Conservation (phyloP, 2,113 vertebrate species). For the Aegotheles bennettii region DNA sequence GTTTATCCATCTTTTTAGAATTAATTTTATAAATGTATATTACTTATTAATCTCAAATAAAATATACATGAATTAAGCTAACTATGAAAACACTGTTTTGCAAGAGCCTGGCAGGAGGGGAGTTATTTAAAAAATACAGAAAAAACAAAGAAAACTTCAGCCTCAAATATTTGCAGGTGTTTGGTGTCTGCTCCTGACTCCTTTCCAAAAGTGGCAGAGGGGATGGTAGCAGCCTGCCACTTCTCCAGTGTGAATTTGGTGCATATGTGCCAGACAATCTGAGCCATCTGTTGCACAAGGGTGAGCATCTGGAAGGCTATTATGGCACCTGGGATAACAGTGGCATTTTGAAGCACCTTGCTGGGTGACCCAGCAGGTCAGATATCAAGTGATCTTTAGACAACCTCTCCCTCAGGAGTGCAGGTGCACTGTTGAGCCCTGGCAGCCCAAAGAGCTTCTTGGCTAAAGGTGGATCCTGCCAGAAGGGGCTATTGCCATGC, state of each 20-base stretch:
- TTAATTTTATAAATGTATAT: not conserved
- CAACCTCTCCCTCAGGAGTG: not conserved
- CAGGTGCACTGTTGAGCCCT: not conserved
- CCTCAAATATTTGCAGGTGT: slow-evolving; percentile 22
- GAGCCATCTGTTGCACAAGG: slow-evolving; percentile 28
- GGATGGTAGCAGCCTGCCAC: slow-evolving; percentile 34
- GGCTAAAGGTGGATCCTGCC: not conserved
- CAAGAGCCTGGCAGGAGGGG: not conserved
- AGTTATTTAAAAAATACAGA: not conserved
- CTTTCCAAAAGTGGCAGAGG: not conserved
- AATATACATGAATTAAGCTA: not conserved
- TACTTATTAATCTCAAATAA: not conserved
- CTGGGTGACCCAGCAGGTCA: not conserved
- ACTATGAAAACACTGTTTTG: not conserved
- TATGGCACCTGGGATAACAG: not conserved
- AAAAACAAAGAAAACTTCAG: not conserved
- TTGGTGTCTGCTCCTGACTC: not conserved
- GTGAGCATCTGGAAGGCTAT: not conserved
- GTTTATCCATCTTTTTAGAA: not conserved
- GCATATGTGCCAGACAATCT: not conserved
- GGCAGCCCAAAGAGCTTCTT: not conserved
- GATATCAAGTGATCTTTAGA: not conserved
- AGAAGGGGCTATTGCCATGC: fast-evolving
- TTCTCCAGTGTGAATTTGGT: not conserved
- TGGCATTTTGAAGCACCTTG: not conserved